Base-by-base conservation (phyloP, 2,113 vertebrate species). In the Oncorhynchus gorbuscha region DNA sequence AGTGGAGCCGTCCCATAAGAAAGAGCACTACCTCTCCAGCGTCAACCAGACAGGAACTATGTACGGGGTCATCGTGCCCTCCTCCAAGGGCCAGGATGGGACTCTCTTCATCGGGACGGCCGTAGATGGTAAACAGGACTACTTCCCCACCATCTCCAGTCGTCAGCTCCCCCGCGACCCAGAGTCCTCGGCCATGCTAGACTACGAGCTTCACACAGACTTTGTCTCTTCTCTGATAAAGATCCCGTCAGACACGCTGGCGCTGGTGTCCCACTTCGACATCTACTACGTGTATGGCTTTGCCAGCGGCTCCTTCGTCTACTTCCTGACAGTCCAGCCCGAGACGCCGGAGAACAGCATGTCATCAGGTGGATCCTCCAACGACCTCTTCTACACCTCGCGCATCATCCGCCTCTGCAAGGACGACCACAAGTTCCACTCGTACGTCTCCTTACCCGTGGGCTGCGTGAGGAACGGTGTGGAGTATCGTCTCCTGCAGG, bases 221-320 rank as follows among this genome's bases (percentile, higher is more conserved):
- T 99, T 99, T 69, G 97, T 99, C 35, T 98, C 97, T 0, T 99
- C 98, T 0, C 95, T 99, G 80, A 98, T 99, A 89, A 99, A 99
- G 92, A 99, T 99, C 79, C 98, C 98, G 0, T 99, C 98, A 0
- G 98, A 99, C 82, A 99, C 98, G 0, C 88, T 99, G 84, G 97
- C 98, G 0, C 90, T 98, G 4, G 94, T 98, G 48, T 96, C 97
- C 1, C 97, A 99, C 89, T 99, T 99, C 1, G 98, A 99, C 89
- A 99, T 99, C 79, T 98, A 97, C 84, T 99, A 99, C 73, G 94
- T 99, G 74, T 99, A 98, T 0, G 98, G 97, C 71, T 99, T 99
- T 1, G 94, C 96, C 84, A 99, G 97, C 0, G 97, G 98, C 7
- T 94, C 89, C 84, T 99, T 99, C 0, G 98, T 99, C 13, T 99